These are phyloP conservation scores for Tokudaia muenninki DNA, from an alignment of 2,797 vertebrate species.

Conservation along the genomic window DNA sequence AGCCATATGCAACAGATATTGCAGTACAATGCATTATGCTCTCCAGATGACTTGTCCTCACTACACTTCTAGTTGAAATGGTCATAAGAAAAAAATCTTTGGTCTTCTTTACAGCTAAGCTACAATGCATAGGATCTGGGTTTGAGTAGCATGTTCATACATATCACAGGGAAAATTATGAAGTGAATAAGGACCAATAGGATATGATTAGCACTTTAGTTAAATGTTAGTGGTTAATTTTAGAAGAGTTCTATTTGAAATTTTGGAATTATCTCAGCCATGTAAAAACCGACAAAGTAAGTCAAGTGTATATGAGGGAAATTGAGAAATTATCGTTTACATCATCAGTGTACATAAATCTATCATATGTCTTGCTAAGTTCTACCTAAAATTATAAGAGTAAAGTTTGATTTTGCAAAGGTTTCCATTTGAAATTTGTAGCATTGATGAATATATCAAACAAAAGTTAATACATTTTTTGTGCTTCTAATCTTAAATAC, in stretches of 20 bases:
- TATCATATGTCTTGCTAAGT: neutral
- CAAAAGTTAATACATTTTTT: neutral
- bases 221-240: neutral
- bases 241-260: neutral
- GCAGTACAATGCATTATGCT: neutral
- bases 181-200: neutral
- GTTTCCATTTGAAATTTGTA: neutral
- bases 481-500: neutral
- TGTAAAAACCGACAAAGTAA: neutral
- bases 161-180: neutral
- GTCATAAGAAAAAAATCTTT: neutral
- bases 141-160: accelerated
- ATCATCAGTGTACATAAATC: neutral
- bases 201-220: neutral
- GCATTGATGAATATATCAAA: neutral
- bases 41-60: neutral
- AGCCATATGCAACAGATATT: slow-evolving; percentile 13
- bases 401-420: neutral
- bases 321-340: neutral
- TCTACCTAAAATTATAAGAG: neutral
- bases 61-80: neutral
- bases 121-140: neutral
- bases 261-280: neutral
- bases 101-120: neutral
- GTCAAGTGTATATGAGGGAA: neutral